These are phyloP conservation scores for Passer montanus DNA, from an alignment of 2,113 vertebrate species.

Conservation along the genomic window DNA sequence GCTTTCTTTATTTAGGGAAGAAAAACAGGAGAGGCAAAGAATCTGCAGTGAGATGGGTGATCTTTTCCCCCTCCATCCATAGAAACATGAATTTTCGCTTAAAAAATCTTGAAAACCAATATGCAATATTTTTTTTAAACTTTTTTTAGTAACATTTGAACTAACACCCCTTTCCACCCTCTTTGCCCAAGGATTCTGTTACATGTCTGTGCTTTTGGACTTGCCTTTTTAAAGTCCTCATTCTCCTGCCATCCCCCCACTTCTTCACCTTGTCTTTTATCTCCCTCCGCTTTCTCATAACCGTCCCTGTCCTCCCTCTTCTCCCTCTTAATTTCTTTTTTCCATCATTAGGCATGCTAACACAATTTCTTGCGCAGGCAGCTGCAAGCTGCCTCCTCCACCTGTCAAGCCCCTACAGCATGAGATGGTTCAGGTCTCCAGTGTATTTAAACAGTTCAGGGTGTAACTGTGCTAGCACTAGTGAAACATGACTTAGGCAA, in stretches of 20 bases:
- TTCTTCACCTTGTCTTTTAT: background rate
- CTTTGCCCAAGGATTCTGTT: background rate
- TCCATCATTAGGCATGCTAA: background rate
- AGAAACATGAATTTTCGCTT: background rate
- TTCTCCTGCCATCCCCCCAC: background rate
- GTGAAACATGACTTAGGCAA: background rate
- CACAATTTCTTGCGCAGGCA: background rate
- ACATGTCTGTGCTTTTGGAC: background rate
- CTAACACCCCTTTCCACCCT: background rate
- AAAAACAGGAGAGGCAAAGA: background rate
- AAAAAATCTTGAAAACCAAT: background rate
- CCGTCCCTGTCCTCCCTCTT: too few species aligned
- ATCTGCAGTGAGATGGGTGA: background rate
- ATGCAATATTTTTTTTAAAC: background rate
- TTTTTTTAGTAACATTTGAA: background rate
- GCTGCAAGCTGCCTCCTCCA: background rate
- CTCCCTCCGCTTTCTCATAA: rapidly evolving
- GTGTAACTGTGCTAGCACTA: background rate
- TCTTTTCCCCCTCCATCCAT: background rate
- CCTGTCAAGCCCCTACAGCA: background rate
- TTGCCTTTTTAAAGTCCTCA: background rate
- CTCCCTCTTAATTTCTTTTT: background rate
- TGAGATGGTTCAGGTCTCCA: background rate
- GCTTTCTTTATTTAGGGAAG: background rate
- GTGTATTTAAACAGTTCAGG: background rate